Conservation (phyloP, 2,797 vertebrate genomes). For the Hylomyscus alleni region DNA sequence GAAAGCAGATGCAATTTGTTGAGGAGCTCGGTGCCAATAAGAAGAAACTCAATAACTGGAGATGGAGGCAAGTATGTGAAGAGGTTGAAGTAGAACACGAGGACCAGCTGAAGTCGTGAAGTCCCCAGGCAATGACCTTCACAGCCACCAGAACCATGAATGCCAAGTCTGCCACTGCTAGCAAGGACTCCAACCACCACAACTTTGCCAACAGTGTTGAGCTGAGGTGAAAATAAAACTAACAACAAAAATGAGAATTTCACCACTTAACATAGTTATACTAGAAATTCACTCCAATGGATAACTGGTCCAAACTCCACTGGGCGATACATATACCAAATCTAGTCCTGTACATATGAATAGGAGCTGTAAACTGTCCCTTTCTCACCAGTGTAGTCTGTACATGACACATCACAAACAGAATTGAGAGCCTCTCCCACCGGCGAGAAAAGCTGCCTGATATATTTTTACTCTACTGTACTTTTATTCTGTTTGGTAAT, state of each 20-base stretch:
- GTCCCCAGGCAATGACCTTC: background rate
- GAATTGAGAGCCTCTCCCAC: too few species aligned
- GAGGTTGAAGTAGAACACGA: background rate
- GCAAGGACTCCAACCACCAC: too few species aligned
- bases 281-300: background rate
- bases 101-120: background rate
- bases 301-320: background rate
- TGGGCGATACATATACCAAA: background rate
- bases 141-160: background rate
- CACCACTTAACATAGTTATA: background rate
- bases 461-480: background rate
- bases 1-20: background rate
- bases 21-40: background rate
- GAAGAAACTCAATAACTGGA: background rate
- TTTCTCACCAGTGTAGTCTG: background rate
- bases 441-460: background rate
- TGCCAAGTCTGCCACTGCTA: background rate
- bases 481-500: background rate
- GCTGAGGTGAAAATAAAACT: background rate
- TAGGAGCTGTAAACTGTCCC: background rate
- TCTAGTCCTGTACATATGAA: background rate
- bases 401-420: background rate
- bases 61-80: too few species aligned
- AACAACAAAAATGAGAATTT: background rate
- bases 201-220: background rate